A percentile compares a stretch with the other conserved stretches of the same genome.
These are phyloP conservation scores for Notarius lentiginosus DNA, from an alignment of 2,113 vertebrate species.

Conservation along the genomic window DNA sequence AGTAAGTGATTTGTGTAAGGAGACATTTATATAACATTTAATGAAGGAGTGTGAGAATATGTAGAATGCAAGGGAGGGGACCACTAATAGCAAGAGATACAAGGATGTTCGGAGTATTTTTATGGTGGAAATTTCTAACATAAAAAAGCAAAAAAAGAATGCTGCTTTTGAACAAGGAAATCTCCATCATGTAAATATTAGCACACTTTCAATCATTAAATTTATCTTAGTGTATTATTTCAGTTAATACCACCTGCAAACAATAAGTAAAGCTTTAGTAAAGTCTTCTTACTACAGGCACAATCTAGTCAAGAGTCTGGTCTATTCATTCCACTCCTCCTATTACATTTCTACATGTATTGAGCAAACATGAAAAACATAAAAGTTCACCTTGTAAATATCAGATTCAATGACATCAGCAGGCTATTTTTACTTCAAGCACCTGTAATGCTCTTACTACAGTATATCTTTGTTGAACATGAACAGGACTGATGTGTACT, in stretches of 20 bases:
- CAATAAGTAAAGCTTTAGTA: not conserved
- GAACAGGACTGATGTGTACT: not conserved
- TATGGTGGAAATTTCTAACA: not conserved
- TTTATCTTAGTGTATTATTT: no score
- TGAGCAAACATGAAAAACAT: slow-evolving; percentile 7
- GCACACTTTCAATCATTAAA: no score
- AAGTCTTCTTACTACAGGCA: not conserved
- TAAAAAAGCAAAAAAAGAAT: not conserved
- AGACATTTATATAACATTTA: not conserved
- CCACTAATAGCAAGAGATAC: not conserved
- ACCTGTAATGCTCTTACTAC: not conserved
- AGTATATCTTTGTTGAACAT: not conserved
- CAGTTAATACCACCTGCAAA: no score
- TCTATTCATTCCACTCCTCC: not conserved
- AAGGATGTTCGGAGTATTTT: not conserved
- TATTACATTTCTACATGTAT: not conserved
- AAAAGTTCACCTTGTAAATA: slow-evolving; percentile 30
- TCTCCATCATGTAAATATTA: not conserved
- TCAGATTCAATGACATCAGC: slow-evolving; percentile 7
- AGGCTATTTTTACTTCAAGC: slow-evolving; percentile 20
- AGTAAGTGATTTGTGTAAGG: not conserved
- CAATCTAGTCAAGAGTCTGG: not conserved
- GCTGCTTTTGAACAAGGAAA: not conserved
- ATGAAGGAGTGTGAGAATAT: not conserved
- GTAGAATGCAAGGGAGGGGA: not conserved